Evolutionary conservation across 2,888 invertebrate genomes (phyloP), one percentile per base, ranked within the genome.

Genomic region (Dryobotodes eremita): DNA sequence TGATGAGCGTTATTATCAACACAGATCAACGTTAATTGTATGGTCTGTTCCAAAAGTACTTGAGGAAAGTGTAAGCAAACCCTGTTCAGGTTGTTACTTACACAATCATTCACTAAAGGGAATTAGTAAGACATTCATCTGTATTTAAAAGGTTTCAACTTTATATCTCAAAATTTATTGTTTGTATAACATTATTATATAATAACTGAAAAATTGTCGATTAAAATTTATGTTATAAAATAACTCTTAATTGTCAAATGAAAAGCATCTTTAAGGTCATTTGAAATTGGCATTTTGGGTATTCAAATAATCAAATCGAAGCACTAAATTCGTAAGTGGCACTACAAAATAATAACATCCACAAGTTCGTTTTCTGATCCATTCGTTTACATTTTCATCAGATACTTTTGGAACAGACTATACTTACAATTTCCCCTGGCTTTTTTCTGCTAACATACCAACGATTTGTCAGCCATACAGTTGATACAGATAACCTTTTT

Each of bases 401-500:
- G 3, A 26, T 46, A 46, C 20, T 20, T 31, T 48, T 20, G 13
- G 7, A 48, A 26, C 13, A 23, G 20, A 23, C n/a, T 50, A 13
- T 20, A 48, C 20, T 4, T n/a, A 36, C n/a, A 36, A 36, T 61
- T n/a, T 61, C 11, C n/a, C 2, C 11, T 20, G 17, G 11, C 2
- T 36, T 23, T 61, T 48, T 48, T 59, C 69, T 76, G n/a, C 26
- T 71, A 75, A 65, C 75, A 77, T 64, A 74, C 61, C 65, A 76
- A 61, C 68, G 61, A 81, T 86, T 83, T 81, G 83, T 79, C 72
- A 76, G 42, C 55, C 73, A 77, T 70, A 82, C 73, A 71, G 71
- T 82, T 77, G 73, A 76, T 78, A 79, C 48, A 80, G 75, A 86
- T 82, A 85, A 82, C 77, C 71, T 79, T 81, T 86, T 74, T 71